These are phyloP conservation scores for Prionailurus viverrinus DNA, from an alignment of 2,113 vertebrate genomes.

Conservation along the genomic window DNA sequence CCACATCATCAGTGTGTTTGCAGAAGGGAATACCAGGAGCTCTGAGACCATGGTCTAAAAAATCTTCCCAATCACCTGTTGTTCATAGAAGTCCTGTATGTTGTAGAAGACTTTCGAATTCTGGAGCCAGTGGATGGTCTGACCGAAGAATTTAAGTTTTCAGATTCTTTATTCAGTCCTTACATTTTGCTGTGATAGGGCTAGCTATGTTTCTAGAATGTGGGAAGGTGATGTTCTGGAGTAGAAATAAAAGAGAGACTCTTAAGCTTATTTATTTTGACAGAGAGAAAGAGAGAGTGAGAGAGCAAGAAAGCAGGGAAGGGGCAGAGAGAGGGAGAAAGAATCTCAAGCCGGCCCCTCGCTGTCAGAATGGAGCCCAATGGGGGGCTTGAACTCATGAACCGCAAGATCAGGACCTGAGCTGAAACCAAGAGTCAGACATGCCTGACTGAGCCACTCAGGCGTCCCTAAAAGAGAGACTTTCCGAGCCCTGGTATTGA, in stretches of 20 bases:
- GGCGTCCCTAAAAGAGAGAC: not conserved
- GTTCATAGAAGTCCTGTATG: not conserved
- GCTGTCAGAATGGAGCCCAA: too few species aligned
- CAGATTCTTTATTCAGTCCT: not conserved
- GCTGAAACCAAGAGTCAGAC: too few species aligned
- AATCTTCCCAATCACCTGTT: not conserved
- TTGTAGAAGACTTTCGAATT: not conserved
- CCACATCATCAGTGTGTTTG: not conserved
- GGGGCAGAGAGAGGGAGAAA: too few species aligned
- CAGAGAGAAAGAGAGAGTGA: too few species aligned
- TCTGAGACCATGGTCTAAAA: conserved; percentile 1
- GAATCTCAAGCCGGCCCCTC: too few species aligned
- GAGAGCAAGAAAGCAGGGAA: too few species aligned
- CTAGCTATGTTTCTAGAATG: not conserved
- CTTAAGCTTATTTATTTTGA: not conserved
- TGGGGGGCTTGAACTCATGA: too few species aligned
- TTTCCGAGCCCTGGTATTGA: not conserved
- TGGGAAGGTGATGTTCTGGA: not conserved
- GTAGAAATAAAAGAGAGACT: conserved; percentile 75
- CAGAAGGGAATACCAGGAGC: not conserved
- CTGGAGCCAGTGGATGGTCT: not conserved
- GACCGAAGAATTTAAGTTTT: not conserved
- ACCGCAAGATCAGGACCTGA: too few species aligned
- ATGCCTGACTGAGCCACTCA: too few species aligned
- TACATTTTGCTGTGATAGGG: not conserved